A percentile compares a stretch with the other conserved stretches of the same genome.
Evolutionary conservation across 2,113 vertebrate species (phyloP).

Genomic region (Tragelaphus strepsiceros): DNA sequence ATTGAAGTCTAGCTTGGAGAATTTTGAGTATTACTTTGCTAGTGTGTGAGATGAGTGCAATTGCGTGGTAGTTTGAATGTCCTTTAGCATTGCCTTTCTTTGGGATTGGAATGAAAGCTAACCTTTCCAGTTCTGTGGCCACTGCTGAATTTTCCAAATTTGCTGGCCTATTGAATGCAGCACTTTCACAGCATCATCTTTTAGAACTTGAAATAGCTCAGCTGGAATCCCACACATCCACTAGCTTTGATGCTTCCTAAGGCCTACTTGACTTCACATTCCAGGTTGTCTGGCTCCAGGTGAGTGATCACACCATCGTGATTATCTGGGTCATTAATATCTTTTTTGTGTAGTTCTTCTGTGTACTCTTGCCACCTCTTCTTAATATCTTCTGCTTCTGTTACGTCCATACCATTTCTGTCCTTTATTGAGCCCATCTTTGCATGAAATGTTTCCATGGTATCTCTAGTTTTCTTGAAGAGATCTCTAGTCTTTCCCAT

Average conservation of each 20-base stretch:
- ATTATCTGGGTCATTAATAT: not conserved
- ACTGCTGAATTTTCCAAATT: not conserved
- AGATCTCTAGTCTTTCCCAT: not conserved
- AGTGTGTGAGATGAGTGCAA: not conserved
- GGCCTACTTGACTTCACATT: not conserved
- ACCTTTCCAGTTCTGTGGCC: not conserved
- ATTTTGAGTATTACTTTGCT: not conserved
- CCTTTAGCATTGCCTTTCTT: not conserved
- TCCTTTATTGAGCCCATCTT: not conserved
- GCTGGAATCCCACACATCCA: not conserved
- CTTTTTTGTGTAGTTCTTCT: not conserved
- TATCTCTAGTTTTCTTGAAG: not conserved
- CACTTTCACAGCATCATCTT: not conserved
- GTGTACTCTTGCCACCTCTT: not conserved
- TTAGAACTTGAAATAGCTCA: not conserved
- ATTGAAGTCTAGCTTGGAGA: not conserved
- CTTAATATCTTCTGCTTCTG: not conserved
- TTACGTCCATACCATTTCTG: not conserved
- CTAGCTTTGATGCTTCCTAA: not conserved
- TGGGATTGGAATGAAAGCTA: not conserved
- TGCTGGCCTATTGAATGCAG: not conserved
- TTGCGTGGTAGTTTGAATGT: not conserved
- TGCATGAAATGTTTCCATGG: not conserved
- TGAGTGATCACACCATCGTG: not conserved
- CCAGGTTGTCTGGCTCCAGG: not conserved